These are phyloP conservation scores for Podarcis raffonei DNA, from an alignment of 2,113 vertebrate genomes.

Conservation along the genomic window DNA sequence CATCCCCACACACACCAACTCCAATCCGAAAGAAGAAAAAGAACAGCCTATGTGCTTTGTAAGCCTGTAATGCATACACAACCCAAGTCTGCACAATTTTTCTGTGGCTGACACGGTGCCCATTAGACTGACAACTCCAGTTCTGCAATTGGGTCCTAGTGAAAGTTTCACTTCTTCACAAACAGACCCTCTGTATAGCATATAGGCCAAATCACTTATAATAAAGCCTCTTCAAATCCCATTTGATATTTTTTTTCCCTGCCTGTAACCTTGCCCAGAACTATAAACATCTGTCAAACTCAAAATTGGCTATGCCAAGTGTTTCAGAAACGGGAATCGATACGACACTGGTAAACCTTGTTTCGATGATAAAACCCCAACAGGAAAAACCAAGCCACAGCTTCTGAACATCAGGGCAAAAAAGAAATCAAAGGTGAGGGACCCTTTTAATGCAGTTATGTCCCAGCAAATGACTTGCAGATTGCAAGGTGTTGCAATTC, in stretches of 20 bases:
- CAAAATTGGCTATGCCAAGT: background rate
- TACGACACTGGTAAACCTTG: background rate
- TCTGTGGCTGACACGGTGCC: no score
- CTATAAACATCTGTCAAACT: background rate
- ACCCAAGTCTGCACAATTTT: no score
- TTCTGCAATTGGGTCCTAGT: background rate
- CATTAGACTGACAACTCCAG: background rate
- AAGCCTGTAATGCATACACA: no score
- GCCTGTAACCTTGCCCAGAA: background rate
- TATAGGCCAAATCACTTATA: slow-evolving; percentile 6
- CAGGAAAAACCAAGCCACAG: background rate
- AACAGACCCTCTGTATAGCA: background rate
- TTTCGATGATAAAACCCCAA: slow-evolving; percentile 3
- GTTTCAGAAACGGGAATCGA: background rate
- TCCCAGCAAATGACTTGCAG: background rate
- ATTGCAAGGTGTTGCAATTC: slow-evolving; percentile 4
- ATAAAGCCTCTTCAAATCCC: background rate
- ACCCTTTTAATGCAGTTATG: background rate
- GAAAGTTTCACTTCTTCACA: background rate
- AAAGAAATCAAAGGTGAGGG: background rate
- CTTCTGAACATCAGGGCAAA: slow-evolving; percentile 7
- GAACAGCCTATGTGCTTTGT: no score
- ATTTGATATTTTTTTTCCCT: background rate
- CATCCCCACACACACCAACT: no score
- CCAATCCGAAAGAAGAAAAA: no score